Conservation (phyloP, 2,113 vertebrate species). For the Amphiprion ocellaris region DNA sequence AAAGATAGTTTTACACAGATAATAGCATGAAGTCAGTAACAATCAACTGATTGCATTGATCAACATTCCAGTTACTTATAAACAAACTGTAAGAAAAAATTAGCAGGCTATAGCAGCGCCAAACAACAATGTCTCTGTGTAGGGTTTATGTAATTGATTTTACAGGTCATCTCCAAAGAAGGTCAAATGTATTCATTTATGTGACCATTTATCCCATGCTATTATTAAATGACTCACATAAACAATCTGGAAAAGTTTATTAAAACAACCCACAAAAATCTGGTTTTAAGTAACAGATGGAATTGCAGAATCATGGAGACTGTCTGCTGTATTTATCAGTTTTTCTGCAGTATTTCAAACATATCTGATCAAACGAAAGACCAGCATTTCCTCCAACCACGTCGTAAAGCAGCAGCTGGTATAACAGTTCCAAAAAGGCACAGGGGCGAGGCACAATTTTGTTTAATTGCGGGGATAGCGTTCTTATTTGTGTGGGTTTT, state of each 20-base stretch:
- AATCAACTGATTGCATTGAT: slow-evolving; percentile 21
- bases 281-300: too few relatives aligned
- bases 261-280: too few relatives aligned
- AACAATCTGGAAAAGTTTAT: not conserved
- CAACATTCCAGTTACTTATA: slow-evolving; percentile 8
- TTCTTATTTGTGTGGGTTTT: too few relatives aligned
- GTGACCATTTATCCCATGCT: not conserved
- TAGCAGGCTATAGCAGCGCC: not conserved
- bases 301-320: not conserved
- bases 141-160: slow-evolving; percentile 3
- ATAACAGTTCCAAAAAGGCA: too few relatives aligned
- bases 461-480: too few relatives aligned
- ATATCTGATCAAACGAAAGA: too few relatives aligned
- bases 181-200: not conserved
- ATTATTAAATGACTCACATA: not conserved
- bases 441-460: too few relatives aligned
- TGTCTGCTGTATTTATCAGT: too few relatives aligned
- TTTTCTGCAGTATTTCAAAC: too few relatives aligned
- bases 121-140: slow-evolving; percentile 3
- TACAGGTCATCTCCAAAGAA: not conserved
- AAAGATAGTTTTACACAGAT: not conserved
- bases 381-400: too few relatives aligned
- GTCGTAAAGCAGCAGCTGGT: too few relatives aligned
- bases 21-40: slow-evolving; percentile 12
- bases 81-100: not conserved